Evolutionary conservation across 2,113 vertebrate species (phyloP), one percentile per base, ranked within the genome.

Genomic region (Solea senegalensis): DNA sequence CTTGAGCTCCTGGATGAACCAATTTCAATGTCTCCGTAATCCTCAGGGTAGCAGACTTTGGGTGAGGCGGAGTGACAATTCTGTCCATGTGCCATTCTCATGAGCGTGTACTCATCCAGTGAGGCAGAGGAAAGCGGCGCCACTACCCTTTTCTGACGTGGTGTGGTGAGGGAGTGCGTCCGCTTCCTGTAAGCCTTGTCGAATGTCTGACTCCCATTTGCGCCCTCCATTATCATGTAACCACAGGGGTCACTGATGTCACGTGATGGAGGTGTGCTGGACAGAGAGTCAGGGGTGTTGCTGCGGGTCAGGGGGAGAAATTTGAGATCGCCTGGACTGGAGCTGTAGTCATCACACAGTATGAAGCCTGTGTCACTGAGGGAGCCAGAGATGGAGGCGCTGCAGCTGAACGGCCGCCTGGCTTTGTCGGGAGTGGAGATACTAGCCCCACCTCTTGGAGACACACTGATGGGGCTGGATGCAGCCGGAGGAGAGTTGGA

Each of bases 361-460:
- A 97, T 94, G 88, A 98, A 97, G n/a, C 95, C 95, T 0, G 94
- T 94, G 44, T 98, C 97, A 12, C 95, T 95, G 7, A 97, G 96
- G 34, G 97, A 98, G 45, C 96, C 97, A 0, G 96, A 97, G 56
- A 95, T 94, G 1, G 97, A 98, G 81, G 95, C 94, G 56, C 94
- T 96, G 91, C 94, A 94, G 83, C 96, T 97, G 75, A 96, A 97
- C 3, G 95, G 94, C 8, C 95, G 92, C 39, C 94, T 93, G n/a
- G 91, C 86, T 26, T 94, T 93, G 75, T 96, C 95, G 0, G 94
- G 95, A 28, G 94, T 93, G 3, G 91, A 95, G 80, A 95, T 86
- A 2, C 93, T 78, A 1, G 21, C 40, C 13, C 95, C 95, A 7
- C 94, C 94, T 82, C 94, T 94, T 72, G 96, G 96, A 3, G 96